phyloP scores from a whole-genome alignment of 92 coral and sea anemone species.

The Paragorgia papillata region DNA sequence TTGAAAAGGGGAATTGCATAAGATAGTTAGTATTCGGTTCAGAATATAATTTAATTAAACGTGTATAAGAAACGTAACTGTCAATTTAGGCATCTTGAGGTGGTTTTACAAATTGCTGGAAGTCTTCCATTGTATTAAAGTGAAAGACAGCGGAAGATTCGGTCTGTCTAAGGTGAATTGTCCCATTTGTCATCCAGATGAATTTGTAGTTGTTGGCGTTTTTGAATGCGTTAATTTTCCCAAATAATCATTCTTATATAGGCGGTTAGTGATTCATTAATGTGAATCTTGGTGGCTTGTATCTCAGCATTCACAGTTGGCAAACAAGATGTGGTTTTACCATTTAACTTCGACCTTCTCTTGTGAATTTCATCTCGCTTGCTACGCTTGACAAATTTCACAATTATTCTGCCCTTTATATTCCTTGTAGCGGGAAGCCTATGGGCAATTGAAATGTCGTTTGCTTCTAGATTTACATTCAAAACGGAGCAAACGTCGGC shows the following conservation, averaged over 20 bases:
- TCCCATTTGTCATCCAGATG: constrained; percentile 53
- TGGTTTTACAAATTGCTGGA: constrained; percentile 27
- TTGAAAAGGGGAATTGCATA: constrained; percentile 23
- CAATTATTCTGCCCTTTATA: constrained; percentile 39
- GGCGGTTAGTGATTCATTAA: constrained; percentile 38
- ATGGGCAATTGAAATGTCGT: constrained; percentile 47
- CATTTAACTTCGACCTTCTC: not conserved
- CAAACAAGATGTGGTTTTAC: constrained; percentile 7
- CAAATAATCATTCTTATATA: constrained; percentile 47
- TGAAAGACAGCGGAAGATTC: constrained; percentile 18
- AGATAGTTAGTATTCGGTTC: not conserved
- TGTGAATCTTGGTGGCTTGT: constrained; percentile 2
- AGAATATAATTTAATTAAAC: not conserved
- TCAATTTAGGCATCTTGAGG: not conserved
- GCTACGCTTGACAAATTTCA: constrained; percentile 24
- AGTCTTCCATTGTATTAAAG: constrained; percentile 38
- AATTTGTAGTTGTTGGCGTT: constrained; percentile 45
- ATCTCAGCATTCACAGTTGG: constrained; percentile 28
- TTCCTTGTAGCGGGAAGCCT: constrained; percentile 47
- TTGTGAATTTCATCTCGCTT: constrained; percentile 44
- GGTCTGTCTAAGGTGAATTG: constrained; percentile 30
- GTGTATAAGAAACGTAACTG: not conserved
- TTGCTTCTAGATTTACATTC: constrained; percentile 13
- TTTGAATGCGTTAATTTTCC: constrained; percentile 39
- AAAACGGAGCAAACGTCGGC: constrained; percentile 13